These are phyloP conservation scores for Caranx ignobilis DNA, from an alignment of 2,113 vertebrate genomes.

Conservation along the genomic window DNA sequence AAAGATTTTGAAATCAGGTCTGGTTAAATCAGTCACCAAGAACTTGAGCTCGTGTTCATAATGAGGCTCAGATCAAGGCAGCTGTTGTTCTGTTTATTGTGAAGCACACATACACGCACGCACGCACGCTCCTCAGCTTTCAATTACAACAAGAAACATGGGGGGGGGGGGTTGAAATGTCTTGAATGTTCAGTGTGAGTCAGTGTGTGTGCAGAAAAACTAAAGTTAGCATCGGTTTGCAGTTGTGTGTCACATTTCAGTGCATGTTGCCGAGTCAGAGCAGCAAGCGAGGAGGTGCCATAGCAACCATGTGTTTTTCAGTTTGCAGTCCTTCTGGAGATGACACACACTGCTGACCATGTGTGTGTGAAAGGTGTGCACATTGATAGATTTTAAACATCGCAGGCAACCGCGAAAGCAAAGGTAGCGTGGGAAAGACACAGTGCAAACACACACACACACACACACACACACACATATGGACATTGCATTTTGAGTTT, in stretches of 20 bases:
- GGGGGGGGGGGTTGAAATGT: not conserved
- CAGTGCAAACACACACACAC: conserved; percentile 59
- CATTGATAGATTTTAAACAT: conserved; percentile 53
- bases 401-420: conserved; percentile 51
- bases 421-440: conserved; percentile 63
- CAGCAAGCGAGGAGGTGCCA: conserved; percentile 31
- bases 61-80: not conserved
- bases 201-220: not conserved
- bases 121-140: not conserved
- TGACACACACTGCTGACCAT: conserved; percentile 55
- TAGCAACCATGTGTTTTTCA: conserved; percentile 70
- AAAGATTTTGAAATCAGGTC: conserved; percentile 8
- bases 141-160: not conserved
- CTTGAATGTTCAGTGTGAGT: not conserved
- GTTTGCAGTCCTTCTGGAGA: conserved; percentile 30
- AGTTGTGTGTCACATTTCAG: conserved; percentile 65
- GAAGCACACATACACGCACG: not conserved
- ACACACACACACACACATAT: conserved; percentile 66
- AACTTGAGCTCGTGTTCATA: not conserved
- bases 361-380: conserved; percentile 59
- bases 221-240: conserved; percentile 37
- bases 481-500: conserved; percentile 54
- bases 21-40: not conserved
- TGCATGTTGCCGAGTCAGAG: conserved; percentile 56
- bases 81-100: not conserved